Base-by-base conservation (phyloP, 2,113 vertebrate species). In the Microtus montanus region DNA sequence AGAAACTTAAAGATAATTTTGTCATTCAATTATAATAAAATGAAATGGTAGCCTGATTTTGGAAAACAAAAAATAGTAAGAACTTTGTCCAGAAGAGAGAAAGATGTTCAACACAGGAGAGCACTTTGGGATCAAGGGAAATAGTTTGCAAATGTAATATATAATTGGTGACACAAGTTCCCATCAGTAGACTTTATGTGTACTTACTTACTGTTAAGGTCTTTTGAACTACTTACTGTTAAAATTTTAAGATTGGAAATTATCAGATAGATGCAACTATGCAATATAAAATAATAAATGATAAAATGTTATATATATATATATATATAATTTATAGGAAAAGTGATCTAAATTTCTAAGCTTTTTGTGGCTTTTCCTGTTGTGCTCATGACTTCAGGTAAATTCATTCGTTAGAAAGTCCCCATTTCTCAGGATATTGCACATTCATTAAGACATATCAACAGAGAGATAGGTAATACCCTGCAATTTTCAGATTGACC, bases 381-480 rank as follows among this genome's bases (percentile, higher is more conserved):
- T 77, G n/a, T 91, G 13, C 6, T 91, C 47, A 87, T 54, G 63
- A 96, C 47, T 90, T 95, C 26, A 79, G 28, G 33, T 85, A 87
- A 89, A 80, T 63, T 64, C 82, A 49, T 74, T 89, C 49, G 2
- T 87, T 91, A 35, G 47, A 85, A 95, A 91, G 54, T 7, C 85
- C 14, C 28, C 10, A 1, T 87, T 85, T 84, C 24, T 95, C 30
- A 92, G 26, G 33, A 89, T 92, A 79, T 82, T 89, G 68, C 0
- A 68, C 3, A 44, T 28, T 85, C 35, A 90, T 73, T 83, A 83
- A 74, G 80, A 75, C 35, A 33, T 26, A 90, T 79, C 82, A 90
- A 93, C 41, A 94, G 15, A 30, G 93, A 95, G 90, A 83, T 44
- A 86, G 49, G n/a, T 88, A 91, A 90, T 78, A 66, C 38, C 10